phyloP scores from a whole-genome alignment of 2,888 invertebrate species.

The Hypena proboscidalis region DNA sequence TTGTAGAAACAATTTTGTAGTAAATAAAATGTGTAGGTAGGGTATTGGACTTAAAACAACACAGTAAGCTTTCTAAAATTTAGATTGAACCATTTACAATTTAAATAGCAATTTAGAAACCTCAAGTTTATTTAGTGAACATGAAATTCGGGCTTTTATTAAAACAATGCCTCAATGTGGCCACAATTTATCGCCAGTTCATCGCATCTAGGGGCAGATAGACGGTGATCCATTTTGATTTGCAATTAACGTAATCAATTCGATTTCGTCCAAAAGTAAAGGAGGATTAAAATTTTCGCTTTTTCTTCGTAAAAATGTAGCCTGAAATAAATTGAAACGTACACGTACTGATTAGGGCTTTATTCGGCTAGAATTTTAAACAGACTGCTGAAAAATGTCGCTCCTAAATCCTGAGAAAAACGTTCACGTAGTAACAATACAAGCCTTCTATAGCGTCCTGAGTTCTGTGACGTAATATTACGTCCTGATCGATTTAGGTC shows the following conservation, averaged over 20 bases:
- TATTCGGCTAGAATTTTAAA: conserved; percentile 23
- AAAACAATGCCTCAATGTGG: conserved; percentile 4
- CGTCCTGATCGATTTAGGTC: conserved; percentile 24
- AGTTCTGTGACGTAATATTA: neutral
- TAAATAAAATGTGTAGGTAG: no score
- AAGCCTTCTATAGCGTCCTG: neutral
- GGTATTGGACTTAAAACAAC: no score
- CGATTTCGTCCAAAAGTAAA: conserved; percentile 24
- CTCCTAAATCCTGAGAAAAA: neutral
- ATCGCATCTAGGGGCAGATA: conserved; percentile 14
- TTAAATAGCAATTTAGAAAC: no score
- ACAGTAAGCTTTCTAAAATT: no score
- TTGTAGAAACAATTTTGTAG: no score
- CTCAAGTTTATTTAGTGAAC: no score
- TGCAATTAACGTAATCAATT: conserved; percentile 35
- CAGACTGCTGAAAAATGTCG: conserved; percentile 1
- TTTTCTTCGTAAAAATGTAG: conserved; percentile 20
- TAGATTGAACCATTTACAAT: neutral
- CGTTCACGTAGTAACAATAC: neutral
- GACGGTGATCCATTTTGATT: conserved; percentile 18
- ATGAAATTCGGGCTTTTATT: no score
- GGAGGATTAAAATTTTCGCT: conserved; percentile 20
- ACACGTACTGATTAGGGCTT: conserved; percentile 17
- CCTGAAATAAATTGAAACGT: conserved; percentile 12
- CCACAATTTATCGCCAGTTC: conserved; percentile 8